Evolutionary conservation across 1,140 invertebrate genomes (phyloP), one percentile per base, ranked within the genome.

Genomic region (Leptopilina boulardi): DNA sequence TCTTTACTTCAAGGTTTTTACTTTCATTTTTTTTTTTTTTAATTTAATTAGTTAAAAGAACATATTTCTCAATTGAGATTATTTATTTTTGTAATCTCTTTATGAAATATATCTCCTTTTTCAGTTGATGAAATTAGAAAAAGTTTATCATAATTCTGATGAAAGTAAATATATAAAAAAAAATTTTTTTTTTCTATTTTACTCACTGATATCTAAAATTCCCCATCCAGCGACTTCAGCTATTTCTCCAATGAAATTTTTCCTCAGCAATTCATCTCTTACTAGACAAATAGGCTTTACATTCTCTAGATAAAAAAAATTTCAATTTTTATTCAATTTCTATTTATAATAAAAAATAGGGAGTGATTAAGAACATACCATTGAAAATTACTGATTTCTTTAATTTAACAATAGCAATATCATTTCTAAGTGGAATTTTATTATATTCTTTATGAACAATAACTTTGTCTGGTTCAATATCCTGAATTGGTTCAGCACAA

Each of bases 321-420:
- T 59, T 56, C 18, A 56, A 56, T 18, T 21, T 21, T 0, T 21
- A 11, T 21, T 3, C n/a, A n/a, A n/a, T n/a, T n/a, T n/a, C n/a
- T n/a, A n/a, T n/a, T n/a, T n/a, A n/a, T 30, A 30, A 30, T 30
- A 30, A 30, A 30, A 3, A 30, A 30, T 30, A 30, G 5, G 26
- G 2, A 30, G 5, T 30, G 5, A 30, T 30, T 30, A 30, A 30
- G 26, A 30, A 74, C 84, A 86, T 87, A 93, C 93, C 90, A 77
- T 90, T 92, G 30, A 92, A 91, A 21, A 87, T n/a, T 9, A 91
- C 91, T 1, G 90, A 88, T n/a, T 79, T 80, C 10, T 92, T 85
- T n/a, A 94, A 80, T 56, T 91, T 86, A 34, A 96, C 88, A 6
- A 96, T 86, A 0, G 93, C 94, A 59, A 96, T 93, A 82, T 96